A percentile compares a stretch with the other conserved stretches of the same genome.
phyloP scores from a whole-genome alignment of 1,140 invertebrate genomes.

The Drosophila eugracilis region DNA sequence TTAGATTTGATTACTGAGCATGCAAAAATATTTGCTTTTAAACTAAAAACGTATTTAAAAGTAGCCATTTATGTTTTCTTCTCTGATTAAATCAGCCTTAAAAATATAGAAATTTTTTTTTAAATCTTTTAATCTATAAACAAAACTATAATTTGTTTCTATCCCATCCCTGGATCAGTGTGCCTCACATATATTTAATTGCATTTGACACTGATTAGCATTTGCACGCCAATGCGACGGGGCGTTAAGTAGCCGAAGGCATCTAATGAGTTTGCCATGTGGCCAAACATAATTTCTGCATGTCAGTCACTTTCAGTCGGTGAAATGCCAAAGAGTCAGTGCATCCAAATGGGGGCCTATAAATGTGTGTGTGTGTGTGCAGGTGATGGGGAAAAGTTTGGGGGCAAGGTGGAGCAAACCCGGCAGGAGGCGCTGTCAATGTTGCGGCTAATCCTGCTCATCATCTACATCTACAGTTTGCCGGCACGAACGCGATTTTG shows the following conservation, averaged over 20 bases:
- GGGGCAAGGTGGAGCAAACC: conserved; percentile 9
- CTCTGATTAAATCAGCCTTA: too few species aligned
- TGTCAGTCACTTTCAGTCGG: conserved; percentile 67
- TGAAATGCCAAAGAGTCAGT: conserved; percentile 27
- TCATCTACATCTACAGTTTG: conserved; percentile 70
- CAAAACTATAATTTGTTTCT: too few species aligned
- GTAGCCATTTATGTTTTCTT: too few species aligned
- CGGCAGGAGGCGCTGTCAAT: conserved; percentile 63
- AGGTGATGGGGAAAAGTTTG: conserved; percentile 8
- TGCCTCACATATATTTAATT: conserved; percentile 61
- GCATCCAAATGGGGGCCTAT: not conserved
- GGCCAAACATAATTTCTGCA: conserved; percentile 80
- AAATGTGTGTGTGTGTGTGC: too few species aligned
- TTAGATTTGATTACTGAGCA: too few species aligned
- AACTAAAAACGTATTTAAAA: too few species aligned
- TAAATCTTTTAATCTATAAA: too few species aligned
- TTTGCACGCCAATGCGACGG: conserved; percentile 63
- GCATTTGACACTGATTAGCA: conserved; percentile 78
- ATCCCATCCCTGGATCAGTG: conserved; percentile 20
- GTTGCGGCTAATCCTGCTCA: conserved; percentile 76
- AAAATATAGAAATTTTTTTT: too few species aligned
- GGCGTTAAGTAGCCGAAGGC: conserved; percentile 74
- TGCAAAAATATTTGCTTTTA: too few species aligned
- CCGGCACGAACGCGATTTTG: conserved; percentile 60
- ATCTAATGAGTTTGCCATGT: conserved; percentile 73